phyloP scores from a whole-genome alignment of 2,113 vertebrate genomes.

The Pollachius pollachius region DNA sequence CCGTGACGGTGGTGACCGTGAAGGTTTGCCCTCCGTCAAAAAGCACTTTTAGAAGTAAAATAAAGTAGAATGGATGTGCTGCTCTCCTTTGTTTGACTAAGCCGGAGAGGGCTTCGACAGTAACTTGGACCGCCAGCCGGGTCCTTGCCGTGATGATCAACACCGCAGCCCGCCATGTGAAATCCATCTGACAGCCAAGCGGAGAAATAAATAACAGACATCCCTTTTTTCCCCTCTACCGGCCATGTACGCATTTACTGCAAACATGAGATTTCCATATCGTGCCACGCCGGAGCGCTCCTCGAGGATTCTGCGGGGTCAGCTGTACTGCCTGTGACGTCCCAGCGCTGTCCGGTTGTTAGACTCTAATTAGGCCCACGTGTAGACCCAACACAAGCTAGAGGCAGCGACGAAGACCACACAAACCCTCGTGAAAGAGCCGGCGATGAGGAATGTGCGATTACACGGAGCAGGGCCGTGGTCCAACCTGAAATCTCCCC shows the following conservation, averaged over 20 bases:
- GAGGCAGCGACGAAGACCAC: slow-evolving; percentile 36
- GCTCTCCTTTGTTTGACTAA: too few species aligned
- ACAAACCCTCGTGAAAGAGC: slow-evolving; percentile 34
- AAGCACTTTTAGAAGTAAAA: too few species aligned
- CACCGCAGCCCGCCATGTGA: not conserved
- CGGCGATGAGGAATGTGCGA: slow-evolving; percentile 57
- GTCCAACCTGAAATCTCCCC: slow-evolving; percentile 48
- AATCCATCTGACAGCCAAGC: slow-evolving; percentile 21
- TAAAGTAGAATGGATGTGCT: too few species aligned
- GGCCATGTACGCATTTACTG: slow-evolving; percentile 23
- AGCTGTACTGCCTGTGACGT: not conserved
- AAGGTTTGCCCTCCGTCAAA: too few species aligned
- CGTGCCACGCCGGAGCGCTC: slow-evolving; percentile 25
- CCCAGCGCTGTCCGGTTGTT: slow-evolving; percentile 33
- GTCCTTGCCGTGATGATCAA: not conserved
- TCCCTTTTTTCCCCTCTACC: not conserved
- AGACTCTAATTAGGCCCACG: slow-evolving; percentile 49
- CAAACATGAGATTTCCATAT: slow-evolving; percentile 33
- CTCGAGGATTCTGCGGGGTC: not conserved
- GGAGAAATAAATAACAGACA: slow-evolving; percentile 27
- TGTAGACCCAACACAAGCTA: slow-evolving; percentile 45
- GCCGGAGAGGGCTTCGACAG: too few species aligned
- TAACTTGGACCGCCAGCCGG: too few species aligned
- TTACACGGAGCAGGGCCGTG: slow-evolving; percentile 39
- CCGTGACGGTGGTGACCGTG: too few species aligned